phyloP scores from a whole-genome alignment of 1,140 invertebrate genomes.

The Leptoteleia sp. region DNA sequence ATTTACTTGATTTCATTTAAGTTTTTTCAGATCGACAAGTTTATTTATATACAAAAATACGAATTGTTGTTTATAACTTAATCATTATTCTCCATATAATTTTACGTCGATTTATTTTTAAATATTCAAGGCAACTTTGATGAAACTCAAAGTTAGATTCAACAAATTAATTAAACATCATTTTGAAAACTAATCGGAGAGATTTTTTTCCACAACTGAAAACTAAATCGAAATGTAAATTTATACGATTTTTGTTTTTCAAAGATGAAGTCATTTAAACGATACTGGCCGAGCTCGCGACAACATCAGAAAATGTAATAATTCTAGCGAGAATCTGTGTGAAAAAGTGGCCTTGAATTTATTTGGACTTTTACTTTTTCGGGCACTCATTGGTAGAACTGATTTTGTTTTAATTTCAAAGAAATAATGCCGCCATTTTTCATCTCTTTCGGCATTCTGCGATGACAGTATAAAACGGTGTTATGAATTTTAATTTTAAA shows the following conservation, averaged over 20 bases:
- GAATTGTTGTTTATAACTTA: too few relatives aligned
- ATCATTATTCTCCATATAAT: too few relatives aligned
- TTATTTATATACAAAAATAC: too few relatives aligned
- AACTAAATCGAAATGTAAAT: not conserved
- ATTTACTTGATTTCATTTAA: too few relatives aligned
- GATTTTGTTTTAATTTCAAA: slow-evolving; percentile 7
- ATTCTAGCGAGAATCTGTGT: not conserved
- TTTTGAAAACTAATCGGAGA: not conserved
- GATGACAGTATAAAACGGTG: not conserved
- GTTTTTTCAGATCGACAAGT: too few relatives aligned
- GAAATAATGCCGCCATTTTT: not conserved
- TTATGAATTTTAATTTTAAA: not conserved
- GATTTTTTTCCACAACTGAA: too few relatives aligned
- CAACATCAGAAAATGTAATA: not conserved
- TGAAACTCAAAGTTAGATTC: not conserved
- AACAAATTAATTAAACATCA: not conserved
- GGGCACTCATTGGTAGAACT: not conserved
- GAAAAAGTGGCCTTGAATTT: not conserved
- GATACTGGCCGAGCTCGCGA: not conserved
- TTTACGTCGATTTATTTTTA: too few relatives aligned
- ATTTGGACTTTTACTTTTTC: slow-evolving; percentile 11
- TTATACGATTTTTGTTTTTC: slow-evolving; percentile 1
- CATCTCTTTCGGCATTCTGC: not conserved
- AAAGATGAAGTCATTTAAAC: slow-evolving; percentile 2
- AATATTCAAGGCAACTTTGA: too few relatives aligned